Percentiles rank a stretch among this genome's conserved stretches.
phyloP scores from a whole-genome alignment of 2,888 invertebrate species.

The Notodonta ziczac region DNA sequence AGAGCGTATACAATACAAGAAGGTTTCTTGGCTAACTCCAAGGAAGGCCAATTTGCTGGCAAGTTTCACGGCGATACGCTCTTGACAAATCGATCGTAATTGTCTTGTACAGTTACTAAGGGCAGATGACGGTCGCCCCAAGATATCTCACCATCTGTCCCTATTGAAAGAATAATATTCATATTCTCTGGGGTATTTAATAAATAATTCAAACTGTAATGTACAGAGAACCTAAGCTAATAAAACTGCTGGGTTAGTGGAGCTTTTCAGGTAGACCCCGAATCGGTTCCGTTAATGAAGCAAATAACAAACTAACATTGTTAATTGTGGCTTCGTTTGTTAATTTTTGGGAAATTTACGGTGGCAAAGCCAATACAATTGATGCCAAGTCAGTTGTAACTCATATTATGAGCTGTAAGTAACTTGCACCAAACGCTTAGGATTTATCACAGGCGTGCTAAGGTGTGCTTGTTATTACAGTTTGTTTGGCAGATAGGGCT shows the following conservation, averaged over 20 bases:
- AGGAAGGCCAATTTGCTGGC: too few relatives aligned
- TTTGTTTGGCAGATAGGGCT: slow-evolving; percentile 70
- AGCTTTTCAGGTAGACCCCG: background rate
- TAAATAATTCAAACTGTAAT: background rate
- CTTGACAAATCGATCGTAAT: too few relatives aligned
- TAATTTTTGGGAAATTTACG: background rate
- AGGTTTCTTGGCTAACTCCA: too few relatives aligned
- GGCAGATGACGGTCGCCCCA: too few relatives aligned
- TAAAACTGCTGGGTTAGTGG: background rate
- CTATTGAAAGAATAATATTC: too few relatives aligned
- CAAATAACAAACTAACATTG: background rate
- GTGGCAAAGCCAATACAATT: too few relatives aligned
- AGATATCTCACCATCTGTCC: too few relatives aligned
- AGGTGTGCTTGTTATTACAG: slow-evolving; percentile 73
- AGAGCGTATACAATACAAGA: too few relatives aligned
- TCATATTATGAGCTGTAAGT: background rate
- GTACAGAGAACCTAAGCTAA: slow-evolving; percentile 1
- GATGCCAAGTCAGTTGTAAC: too few relatives aligned
- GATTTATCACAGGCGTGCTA: slow-evolving; percentile 68
- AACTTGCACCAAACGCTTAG: slow-evolving; percentile 47
- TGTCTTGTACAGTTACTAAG: too few relatives aligned
- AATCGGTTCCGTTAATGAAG: background rate
- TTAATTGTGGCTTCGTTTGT: background rate
- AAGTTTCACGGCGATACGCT: too few relatives aligned
- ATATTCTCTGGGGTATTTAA: background rate